Evolutionary conservation across 2,888 invertebrate genomes (phyloP).

Genomic region (Hypomecis atomaria): DNA sequence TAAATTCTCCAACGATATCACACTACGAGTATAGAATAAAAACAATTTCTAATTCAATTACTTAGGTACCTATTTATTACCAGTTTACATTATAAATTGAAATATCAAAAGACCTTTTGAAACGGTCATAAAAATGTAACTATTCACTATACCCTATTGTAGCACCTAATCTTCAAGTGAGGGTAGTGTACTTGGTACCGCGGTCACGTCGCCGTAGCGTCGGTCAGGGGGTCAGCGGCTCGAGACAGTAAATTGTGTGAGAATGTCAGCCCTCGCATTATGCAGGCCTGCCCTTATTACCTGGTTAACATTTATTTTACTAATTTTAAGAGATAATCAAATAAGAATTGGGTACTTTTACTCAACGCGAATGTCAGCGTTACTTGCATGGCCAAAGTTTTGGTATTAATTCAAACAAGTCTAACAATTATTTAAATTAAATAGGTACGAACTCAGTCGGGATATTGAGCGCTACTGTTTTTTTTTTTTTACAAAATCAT

Average conservation of each 20-base stretch:
- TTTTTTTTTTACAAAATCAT: too few species aligned
- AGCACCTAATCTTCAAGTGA: conserved; percentile 29
- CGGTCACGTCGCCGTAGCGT: conserved; percentile 57
- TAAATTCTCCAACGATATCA: too few species aligned
- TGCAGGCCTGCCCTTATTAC: conserved; percentile 42
- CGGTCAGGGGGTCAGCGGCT: conserved; percentile 61
- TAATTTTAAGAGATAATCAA: neutral
- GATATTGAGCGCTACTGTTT: too few species aligned
- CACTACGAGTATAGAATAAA: too few species aligned
- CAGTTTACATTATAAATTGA: neutral
- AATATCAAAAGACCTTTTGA: neutral
- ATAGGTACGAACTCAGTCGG: too few species aligned
- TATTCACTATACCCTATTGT: conserved; percentile 27
- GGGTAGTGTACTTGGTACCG: conserved; percentile 43
- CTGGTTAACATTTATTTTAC: conserved; percentile 21
- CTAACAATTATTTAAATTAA: too few species aligned
- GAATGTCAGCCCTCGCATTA: conserved; percentile 53
- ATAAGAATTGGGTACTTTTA: neutral
- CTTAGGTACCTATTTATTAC: too few species aligned
- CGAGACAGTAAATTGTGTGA: conserved; percentile 63
- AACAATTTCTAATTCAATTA: too few species aligned
- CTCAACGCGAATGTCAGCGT: too few species aligned
- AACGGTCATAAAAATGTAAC: conserved; percentile 1
- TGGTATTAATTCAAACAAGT: too few species aligned
- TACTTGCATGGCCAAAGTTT: too few species aligned